Evolutionary conservation across 2,888 invertebrate genomes (phyloP), one percentile per base, ranked within the genome.

Genomic region (Volucella inflata): DNA sequence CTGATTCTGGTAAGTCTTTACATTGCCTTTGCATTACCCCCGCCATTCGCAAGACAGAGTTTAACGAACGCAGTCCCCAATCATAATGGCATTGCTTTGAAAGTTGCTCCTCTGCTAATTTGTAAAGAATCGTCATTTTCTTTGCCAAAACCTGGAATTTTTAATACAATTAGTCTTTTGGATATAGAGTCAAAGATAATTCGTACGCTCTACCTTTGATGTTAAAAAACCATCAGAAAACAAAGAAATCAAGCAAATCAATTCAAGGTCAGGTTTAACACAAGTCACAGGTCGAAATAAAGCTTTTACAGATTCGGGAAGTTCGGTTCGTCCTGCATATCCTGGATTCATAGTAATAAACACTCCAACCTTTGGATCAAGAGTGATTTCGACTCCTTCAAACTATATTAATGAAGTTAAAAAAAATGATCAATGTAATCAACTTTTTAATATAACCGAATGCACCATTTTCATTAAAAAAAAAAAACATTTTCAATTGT

Each of bases 321-420:
- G 93, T 90, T 98, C 98, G 0, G 97, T 98, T 74, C 98, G 95
- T 0, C 98, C 97, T 0, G 97, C 97, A 90, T 98, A 98, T 0
- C 98, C 98, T 0, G 98, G 98, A 93, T 98, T 98, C 97, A 98
- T 98, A 0, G 98, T 98, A 72, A 98, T 97, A 92, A 98, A 98
- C 85, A 98, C 96, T 0, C 98, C 98, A 14, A 98, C 96, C 92
- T 97, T 97, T 8, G 93, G 93, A 92, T 98, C 97, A 91, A 98
- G 92, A 8, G 93, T 93, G 81, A 98, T 97, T 90, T 97, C 97
- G 89, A 95, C 94, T 0, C 96, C 96, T 93, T 97, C 97, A 91
- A 97, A 97, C 96, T 97, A 89, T 2, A 10, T n/a, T 4, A 30
- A 44, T 8, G 11, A 50, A 48, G 10, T 11, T 0, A n/a, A 46